Conservation (phyloP, 2,888 invertebrate species). For the Dyspetes luteomarginatus region DNA sequence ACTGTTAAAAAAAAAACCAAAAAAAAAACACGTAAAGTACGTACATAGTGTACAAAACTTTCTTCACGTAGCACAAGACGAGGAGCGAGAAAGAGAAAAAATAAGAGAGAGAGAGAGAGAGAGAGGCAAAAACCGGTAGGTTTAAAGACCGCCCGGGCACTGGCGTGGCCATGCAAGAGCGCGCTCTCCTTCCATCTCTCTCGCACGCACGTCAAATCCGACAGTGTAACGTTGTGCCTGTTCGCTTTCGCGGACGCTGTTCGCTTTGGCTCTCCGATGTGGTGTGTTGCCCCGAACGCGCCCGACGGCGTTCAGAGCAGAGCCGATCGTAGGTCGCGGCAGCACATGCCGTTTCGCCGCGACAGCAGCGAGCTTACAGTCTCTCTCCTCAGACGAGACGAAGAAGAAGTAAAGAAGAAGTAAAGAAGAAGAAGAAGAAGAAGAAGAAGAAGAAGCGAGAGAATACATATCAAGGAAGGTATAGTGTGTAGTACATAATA, state of each 20-base stretch:
- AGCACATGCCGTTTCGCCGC: slow-evolving; percentile 54
- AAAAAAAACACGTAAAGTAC: not conserved
- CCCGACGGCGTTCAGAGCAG: slow-evolving; percentile 26
- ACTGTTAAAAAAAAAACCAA: no score
- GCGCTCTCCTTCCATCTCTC: slow-evolving; percentile 21
- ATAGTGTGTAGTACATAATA: slow-evolving; percentile 40
- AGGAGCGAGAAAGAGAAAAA: not conserved
- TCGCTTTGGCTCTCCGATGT: no score
- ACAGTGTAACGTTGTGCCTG: slow-evolving; percentile 36
- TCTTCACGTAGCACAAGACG: slow-evolving; percentile 1
- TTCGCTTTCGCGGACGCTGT: slow-evolving; percentile 55
- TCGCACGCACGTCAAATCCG: slow-evolving; percentile 56
- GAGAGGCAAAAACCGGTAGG: slow-evolving; percentile 64
- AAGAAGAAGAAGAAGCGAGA: slow-evolving; percentile 1
- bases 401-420: slow-evolving; percentile 5
- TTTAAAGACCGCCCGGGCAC: slow-evolving; percentile 66
- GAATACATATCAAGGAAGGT: slow-evolving; percentile 3
- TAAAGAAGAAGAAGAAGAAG: slow-evolving; percentile 3
- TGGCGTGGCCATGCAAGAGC: slow-evolving; percentile 30
- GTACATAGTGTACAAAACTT: slow-evolving; percentile 2
- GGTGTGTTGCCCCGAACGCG: slow-evolving; percentile 14
- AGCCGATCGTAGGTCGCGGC: slow-evolving; percentile 64
- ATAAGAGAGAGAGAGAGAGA: slow-evolving; percentile 22
- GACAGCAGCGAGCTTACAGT: slow-evolving; percentile 15
- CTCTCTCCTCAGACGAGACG: slow-evolving; percentile 7